phyloP scores from a whole-genome alignment of 2,113 vertebrate species.

The Rutilus rutilus region DNA sequence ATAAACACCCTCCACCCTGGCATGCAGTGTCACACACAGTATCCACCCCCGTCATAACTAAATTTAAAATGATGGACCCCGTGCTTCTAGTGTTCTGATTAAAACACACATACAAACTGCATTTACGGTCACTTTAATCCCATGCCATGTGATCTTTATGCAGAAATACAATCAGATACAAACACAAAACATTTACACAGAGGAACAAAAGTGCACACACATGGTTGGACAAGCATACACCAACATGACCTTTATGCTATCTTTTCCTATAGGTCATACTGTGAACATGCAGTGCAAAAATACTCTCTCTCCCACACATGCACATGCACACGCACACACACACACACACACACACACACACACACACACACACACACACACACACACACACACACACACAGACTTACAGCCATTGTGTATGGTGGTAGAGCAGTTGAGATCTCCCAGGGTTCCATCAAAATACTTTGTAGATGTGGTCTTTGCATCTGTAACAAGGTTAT shows the following conservation, averaged over 20 bases:
- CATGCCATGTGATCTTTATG: neutral
- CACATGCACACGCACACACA: no score
- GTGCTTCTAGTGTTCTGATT: neutral
- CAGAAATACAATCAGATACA: neutral
- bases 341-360: constrained; percentile 10
- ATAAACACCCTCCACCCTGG: constrained; percentile 26
- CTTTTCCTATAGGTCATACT: constrained; percentile 11
- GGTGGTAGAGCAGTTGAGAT: neutral
- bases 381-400: constrained; percentile 10
- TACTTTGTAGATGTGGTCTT: constrained; percentile 26
- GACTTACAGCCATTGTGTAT: constrained; percentile 19
- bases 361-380: neutral
- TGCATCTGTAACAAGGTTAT: constrained; percentile 34
- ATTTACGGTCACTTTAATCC: neutral
- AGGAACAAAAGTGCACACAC: neutral
- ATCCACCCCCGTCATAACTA: constrained; percentile 21
- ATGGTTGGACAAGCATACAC: neutral
- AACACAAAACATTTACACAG: neutral
- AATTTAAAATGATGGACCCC: constrained; percentile 25
- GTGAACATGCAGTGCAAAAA: neutral
- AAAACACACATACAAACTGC: neutral
- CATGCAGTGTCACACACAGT: constrained; percentile 24
- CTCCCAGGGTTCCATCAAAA: neutral
- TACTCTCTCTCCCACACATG: neutral
- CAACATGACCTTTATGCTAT: constrained; percentile 7